Conservation (phyloP, 2,888 invertebrate genomes). For the Tipula confusa region DNA sequence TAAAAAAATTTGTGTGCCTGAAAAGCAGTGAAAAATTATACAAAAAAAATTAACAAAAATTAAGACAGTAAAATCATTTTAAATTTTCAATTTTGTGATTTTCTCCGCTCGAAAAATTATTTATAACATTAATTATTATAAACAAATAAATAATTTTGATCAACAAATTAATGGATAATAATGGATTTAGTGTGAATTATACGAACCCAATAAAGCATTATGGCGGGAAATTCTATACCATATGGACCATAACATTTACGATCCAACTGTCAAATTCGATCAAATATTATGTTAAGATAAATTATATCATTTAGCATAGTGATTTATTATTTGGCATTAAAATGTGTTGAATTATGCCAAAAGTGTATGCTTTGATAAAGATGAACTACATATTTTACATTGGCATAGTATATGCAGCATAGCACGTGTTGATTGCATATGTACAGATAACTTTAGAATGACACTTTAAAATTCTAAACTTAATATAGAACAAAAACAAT, state of each 20-base stretch:
- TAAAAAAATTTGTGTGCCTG: constrained; percentile 32
- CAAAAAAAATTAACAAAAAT: not conserved
- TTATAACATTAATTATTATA: not conserved
- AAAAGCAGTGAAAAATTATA: constrained; percentile 27
- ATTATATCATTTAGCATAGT: not conserved
- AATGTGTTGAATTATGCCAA: not conserved
- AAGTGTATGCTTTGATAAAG: not conserved
- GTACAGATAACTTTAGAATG: not conserved
- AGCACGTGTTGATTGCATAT: not conserved
- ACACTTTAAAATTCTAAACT: not conserved
- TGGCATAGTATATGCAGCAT: not conserved
- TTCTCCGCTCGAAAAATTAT: not conserved
- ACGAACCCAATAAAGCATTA: not conserved
- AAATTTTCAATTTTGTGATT: not conserved
- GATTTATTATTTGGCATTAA: not conserved
- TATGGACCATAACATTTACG: not conserved
- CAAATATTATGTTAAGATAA: not conserved
- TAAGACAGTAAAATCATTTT: not conserved
- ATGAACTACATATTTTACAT: not conserved
- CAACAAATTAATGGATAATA: not conserved
- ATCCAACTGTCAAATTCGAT: not conserved
- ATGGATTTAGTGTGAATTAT: not conserved
- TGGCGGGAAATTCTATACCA: not conserved
- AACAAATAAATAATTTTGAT: not conserved
- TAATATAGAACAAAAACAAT: no score